Conservation (phyloP, 2,888 invertebrate genomes). For the Resseliella maxima region DNA sequence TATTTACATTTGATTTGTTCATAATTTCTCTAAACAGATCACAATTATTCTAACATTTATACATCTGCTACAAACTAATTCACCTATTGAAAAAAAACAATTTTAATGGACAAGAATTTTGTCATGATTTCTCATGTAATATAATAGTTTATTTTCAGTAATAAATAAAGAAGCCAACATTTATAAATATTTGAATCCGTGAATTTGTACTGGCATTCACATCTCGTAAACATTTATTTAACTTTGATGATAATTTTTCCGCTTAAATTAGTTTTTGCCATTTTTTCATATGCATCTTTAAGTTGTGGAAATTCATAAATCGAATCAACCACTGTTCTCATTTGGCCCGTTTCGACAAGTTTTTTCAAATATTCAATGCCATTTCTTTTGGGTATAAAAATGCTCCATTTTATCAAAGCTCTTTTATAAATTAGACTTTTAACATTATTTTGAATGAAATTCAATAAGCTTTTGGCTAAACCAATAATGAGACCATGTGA, state of each 20-base stretch:
- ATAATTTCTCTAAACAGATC: too few relatives aligned
- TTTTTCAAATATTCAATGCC: slow-evolving; percentile 77
- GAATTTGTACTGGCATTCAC: too few relatives aligned
- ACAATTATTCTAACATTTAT: too few relatives aligned
- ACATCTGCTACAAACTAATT: too few relatives aligned
- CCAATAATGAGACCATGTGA: slow-evolving; percentile 76
- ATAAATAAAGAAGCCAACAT: too few relatives aligned
- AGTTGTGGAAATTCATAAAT: slow-evolving; percentile 77
- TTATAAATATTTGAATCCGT: too few relatives aligned
- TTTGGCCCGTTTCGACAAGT: slow-evolving; percentile 76
- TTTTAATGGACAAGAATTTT: too few relatives aligned
- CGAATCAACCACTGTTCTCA: slow-evolving; percentile 79
- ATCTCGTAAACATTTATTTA: too few relatives aligned
- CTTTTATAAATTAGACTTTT: slow-evolving; percentile 63
- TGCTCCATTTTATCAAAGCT: slow-evolving; percentile 77
- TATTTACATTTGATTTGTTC: too few relatives aligned
- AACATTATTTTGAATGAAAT: slow-evolving; percentile 71
- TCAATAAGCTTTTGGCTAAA: slow-evolving; percentile 71
- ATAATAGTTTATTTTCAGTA: too few relatives aligned
- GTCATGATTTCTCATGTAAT: too few relatives aligned
- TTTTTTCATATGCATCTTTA: slow-evolving; percentile 76
- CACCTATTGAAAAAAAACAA: too few relatives aligned
- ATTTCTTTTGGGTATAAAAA: slow-evolving; percentile 77
- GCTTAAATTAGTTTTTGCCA: slow-evolving; percentile 76
- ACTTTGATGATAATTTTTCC: slow-evolving; percentile 81